Conservation (phyloP, 2,797 vertebrate genomes). For the Cetoscarus ocellatus region DNA sequence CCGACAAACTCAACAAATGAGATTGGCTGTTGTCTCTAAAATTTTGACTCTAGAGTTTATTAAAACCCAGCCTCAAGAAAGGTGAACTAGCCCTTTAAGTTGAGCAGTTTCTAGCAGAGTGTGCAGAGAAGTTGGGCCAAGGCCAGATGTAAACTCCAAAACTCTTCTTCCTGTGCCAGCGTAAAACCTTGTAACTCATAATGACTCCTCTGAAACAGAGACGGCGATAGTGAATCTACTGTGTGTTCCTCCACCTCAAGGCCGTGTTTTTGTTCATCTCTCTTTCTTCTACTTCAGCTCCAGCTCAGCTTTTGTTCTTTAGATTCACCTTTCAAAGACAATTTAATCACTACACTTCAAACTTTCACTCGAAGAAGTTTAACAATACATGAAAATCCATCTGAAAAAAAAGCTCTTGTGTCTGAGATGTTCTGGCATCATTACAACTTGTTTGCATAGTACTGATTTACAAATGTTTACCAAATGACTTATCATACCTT, state of each 20-base stretch:
- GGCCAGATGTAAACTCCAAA: constrained; percentile 15
- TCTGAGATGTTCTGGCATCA: background rate
- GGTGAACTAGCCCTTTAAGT: too few relatives aligned
- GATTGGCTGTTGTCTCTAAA: too few relatives aligned
- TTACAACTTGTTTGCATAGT: background rate
- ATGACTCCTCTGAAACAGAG: constrained; percentile 49
- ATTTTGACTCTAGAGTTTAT: too few relatives aligned
- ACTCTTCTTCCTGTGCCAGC: constrained; percentile 25
- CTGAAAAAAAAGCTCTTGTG: background rate
- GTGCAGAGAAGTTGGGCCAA: constrained; percentile 23
- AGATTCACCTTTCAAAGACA: constrained; percentile 11
- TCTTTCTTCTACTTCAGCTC: background rate
- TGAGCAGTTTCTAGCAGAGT: background rate
- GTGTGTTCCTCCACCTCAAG: constrained; percentile 47
- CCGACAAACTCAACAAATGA: too few relatives aligned
- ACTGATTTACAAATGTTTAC: too few relatives aligned
- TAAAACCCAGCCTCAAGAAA: too few relatives aligned
- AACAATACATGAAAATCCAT: constrained; percentile 1
- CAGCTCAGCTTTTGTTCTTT: constrained; percentile 5
- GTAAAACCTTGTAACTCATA: constrained; percentile 50
- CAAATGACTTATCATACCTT: too few relatives aligned
- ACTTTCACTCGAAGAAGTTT: constrained; percentile 9
- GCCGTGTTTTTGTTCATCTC: constrained; percentile 18
- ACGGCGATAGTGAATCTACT: constrained; percentile 33
- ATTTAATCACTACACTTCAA: constrained; percentile 23